phyloP scores from a whole-genome alignment of 1,140 invertebrate genomes.

The Ladona fulva region DNA sequence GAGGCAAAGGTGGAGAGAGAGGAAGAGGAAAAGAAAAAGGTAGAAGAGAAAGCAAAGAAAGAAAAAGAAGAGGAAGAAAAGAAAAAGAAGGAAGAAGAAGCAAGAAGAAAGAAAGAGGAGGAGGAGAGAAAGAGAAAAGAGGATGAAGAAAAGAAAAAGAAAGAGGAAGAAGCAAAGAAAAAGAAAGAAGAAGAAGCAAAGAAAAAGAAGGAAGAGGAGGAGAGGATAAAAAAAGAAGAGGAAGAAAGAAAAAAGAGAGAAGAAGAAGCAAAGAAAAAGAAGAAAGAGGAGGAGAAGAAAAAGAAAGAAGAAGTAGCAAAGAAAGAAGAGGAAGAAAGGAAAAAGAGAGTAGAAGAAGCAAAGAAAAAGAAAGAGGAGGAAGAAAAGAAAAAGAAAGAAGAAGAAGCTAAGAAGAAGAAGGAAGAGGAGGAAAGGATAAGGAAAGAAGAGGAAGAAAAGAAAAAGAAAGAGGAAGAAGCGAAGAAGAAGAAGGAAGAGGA shows the following conservation, averaged over 20 bases:
- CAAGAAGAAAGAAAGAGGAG: slow-evolving; percentile 19
- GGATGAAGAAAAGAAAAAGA: slow-evolving; percentile 12
- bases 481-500: slow-evolving; percentile 22
- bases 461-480: slow-evolving; percentile 13
- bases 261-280: slow-evolving; percentile 20
- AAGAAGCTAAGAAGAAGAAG: slow-evolving; percentile 25
- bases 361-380: slow-evolving; percentile 25
- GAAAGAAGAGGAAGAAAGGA: slow-evolving; percentile 21
- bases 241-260: slow-evolving; percentile 20
- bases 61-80: slow-evolving; percentile 21
- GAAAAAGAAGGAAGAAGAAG: slow-evolving; percentile 20
- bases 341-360: slow-evolving; percentile 25
- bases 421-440: slow-evolving; percentile 20
- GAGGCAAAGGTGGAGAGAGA: slow-evolving; percentile 20
- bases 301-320: slow-evolving; percentile 22
- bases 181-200: slow-evolving; percentile 12
- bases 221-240: slow-evolving; percentile 19
- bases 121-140: slow-evolving; percentile 18
- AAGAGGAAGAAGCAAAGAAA: slow-evolving; percentile 17
- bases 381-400: slow-evolving; percentile 25
- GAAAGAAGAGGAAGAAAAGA: slow-evolving; percentile 18
- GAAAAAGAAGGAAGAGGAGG: slow-evolving; percentile 21
- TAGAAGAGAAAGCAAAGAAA: slow-evolving; percentile 24
- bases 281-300: not conserved
- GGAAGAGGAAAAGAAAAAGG: slow-evolving; percentile 21